Conservation (phyloP, 2,888 invertebrate species). For the Xestoiulus laeticollis region DNA sequence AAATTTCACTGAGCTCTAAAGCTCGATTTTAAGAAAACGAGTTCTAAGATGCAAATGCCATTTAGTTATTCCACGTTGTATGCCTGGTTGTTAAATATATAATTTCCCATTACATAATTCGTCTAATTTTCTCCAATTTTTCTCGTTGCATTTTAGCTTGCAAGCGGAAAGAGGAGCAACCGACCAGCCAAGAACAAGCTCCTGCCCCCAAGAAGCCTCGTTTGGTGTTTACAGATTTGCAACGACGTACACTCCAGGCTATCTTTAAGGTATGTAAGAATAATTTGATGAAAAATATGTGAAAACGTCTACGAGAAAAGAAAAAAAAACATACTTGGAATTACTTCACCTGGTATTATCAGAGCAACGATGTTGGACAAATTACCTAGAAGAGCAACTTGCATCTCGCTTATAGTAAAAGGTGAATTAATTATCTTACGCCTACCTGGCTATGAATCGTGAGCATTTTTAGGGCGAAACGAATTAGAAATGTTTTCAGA, state of each 20-base stretch:
- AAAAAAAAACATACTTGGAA: neutral
- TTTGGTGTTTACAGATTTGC: constrained; percentile 99
- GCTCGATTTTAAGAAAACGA: too few relatives aligned
- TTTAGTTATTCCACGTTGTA: too few relatives aligned
- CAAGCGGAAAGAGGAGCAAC: constrained; percentile 89
- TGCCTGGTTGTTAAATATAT: neutral
- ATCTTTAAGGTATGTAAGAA: constrained; percentile 88
- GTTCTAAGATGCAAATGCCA: too few relatives aligned
- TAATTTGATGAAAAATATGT: neutral
- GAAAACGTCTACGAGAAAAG: neutral
- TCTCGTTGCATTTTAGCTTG: constrained; percentile 72
- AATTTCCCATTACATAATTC: neutral
- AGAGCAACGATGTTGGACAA: neutral
- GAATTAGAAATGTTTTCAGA: constrained; percentile 8
- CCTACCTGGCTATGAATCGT: neutral
- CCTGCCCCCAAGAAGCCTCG: constrained; percentile 98
- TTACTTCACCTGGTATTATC: neutral
- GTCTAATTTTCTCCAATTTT: neutral
- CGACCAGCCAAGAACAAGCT: constrained; percentile 75
- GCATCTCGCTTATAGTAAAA: neutral
- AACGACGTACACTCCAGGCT: constrained; percentile 99
- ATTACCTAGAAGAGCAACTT: neutral
- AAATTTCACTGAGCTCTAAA: too few relatives aligned
- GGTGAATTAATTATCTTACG: neutral
- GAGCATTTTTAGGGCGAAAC: neutral